Conservation (phyloP, 2,888 invertebrate genomes). For the Empis livida region DNA sequence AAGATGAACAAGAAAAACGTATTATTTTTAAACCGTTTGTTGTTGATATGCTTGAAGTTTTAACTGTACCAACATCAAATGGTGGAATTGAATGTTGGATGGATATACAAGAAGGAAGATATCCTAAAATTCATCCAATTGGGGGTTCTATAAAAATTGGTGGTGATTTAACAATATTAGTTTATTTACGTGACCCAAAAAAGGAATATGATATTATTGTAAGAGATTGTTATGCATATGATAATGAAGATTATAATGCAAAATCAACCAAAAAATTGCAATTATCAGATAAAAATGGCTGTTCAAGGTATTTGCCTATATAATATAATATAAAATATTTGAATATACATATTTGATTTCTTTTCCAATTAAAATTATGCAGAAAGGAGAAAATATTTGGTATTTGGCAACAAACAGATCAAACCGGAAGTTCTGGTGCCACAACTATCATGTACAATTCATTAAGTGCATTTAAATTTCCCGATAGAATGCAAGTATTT, state of each 20-base stretch:
- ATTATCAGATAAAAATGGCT: slow-evolving; percentile 52
- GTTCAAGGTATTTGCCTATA: slow-evolving; percentile 34
- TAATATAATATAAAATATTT: not conserved
- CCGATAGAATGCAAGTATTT: slow-evolving; percentile 57
- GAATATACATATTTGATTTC: not conserved
- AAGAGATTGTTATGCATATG: slow-evolving; percentile 62
- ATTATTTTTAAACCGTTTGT: slow-evolving; percentile 43
- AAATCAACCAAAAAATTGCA: slow-evolving; percentile 46
- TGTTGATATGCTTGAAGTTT: slow-evolving; percentile 55
- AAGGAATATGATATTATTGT: slow-evolving; percentile 53
- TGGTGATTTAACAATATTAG: slow-evolving; percentile 53
- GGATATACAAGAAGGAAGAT: slow-evolving; percentile 58
- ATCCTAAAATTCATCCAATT: slow-evolving; percentile 52
- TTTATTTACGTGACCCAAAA: slow-evolving; percentile 52
- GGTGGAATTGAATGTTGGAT: slow-evolving; percentile 63
- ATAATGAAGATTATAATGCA: slow-evolving; percentile 46
- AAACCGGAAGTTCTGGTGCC: slow-evolving; percentile 45
- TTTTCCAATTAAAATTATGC: slow-evolving; percentile 9
- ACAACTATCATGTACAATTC: slow-evolving; percentile 52
- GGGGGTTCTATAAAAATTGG: slow-evolving; percentile 53
- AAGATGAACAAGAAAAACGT: slow-evolving; percentile 31
- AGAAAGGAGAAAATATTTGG: slow-evolving; percentile 53
- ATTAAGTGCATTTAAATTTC: slow-evolving; percentile 60
- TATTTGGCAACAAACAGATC: slow-evolving; percentile 46
- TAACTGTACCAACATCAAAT: slow-evolving; percentile 49